Percentiles rank a stretch among this genome's conserved stretches.
phyloP scores from a whole-genome alignment of 2,113 vertebrate genomes.

The Panurus biarmicus region DNA sequence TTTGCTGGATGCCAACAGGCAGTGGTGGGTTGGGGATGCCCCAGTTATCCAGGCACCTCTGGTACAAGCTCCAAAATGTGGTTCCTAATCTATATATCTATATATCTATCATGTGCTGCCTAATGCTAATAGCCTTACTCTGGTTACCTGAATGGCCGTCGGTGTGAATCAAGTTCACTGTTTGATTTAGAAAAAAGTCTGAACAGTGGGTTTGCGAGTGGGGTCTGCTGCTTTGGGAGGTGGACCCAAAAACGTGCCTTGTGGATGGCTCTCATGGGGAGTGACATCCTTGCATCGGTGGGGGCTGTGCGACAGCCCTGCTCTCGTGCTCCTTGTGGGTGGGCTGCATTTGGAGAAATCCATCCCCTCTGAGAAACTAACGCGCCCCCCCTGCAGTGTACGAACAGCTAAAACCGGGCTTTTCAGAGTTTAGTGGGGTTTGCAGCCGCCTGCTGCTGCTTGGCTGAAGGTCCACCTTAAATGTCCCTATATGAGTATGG shows the following conservation, averaged over 20 bases:
- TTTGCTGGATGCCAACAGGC: not conserved
- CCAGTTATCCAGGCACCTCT: not conserved
- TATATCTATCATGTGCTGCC: not conserved
- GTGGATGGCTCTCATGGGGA: not conserved
- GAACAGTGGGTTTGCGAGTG: not conserved
- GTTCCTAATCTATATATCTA: not conserved
- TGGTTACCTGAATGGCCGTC: rapidly evolving
- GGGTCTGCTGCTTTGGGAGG: not conserved
- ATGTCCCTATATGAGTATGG: not conserved
- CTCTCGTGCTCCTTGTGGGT: not conserved
- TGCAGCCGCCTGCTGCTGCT: not conserved
- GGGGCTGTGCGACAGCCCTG: not conserved
- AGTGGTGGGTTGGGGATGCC: not conserved
- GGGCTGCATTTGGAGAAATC: not conserved
- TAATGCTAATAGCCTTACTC: not conserved
- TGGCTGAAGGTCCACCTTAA: conserved; percentile 42
- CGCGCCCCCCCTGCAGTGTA: rapidly evolving
- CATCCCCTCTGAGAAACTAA: rapidly evolving
- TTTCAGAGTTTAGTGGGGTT: not conserved
- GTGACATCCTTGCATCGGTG: rapidly evolving
- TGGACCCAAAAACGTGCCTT: not conserved
- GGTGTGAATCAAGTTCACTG: not conserved
- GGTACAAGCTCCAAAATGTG: not conserved
- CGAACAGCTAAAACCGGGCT: not conserved
- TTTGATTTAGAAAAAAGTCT: not conserved